These are phyloP conservation scores for Trypoxylus dichotomus DNA, from an alignment of 1,140 invertebrate species.

Conservation along the genomic window DNA sequence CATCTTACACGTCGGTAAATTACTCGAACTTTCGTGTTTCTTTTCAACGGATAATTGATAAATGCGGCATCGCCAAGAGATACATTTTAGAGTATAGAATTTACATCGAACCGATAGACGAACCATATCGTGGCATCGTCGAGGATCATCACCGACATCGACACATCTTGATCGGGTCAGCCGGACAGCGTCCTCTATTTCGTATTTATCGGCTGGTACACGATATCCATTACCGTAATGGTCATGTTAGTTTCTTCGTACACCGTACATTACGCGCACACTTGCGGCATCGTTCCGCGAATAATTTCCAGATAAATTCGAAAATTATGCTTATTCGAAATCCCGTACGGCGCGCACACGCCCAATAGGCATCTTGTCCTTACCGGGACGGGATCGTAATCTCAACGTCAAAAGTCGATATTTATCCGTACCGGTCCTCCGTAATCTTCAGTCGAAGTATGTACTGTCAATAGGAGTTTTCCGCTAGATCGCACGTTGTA, in stretches of 20 bases:
- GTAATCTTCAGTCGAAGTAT: background rate
- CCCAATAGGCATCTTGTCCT: background rate
- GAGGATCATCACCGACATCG: background rate
- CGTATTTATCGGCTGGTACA: slow-evolving; percentile 12
- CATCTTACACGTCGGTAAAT: no score
- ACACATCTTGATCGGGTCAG: background rate
- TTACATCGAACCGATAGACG: background rate
- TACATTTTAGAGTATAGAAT: background rate
- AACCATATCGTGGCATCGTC: background rate
- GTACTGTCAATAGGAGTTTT: background rate
- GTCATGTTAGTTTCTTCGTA: slow-evolving; percentile 9
- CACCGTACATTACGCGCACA: slow-evolving; percentile 26
- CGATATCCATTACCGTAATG: slow-evolving; percentile 26
- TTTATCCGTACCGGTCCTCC: background rate
- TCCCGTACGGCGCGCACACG: background rate
- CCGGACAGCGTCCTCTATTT: background rate
- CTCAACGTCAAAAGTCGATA: slow-evolving; percentile 11
- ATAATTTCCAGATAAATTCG: slow-evolving; percentile 29
- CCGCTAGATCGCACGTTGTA: background rate
- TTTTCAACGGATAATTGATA: no score
- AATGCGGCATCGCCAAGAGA: background rate
- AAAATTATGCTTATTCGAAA: slow-evolving; percentile 28
- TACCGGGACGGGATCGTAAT: background rate
- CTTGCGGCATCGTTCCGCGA: background rate
- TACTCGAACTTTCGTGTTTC: no score